Evolutionary conservation across 2,113 vertebrate species (phyloP).

Genomic region (Budorcas taxicolor): DNA sequence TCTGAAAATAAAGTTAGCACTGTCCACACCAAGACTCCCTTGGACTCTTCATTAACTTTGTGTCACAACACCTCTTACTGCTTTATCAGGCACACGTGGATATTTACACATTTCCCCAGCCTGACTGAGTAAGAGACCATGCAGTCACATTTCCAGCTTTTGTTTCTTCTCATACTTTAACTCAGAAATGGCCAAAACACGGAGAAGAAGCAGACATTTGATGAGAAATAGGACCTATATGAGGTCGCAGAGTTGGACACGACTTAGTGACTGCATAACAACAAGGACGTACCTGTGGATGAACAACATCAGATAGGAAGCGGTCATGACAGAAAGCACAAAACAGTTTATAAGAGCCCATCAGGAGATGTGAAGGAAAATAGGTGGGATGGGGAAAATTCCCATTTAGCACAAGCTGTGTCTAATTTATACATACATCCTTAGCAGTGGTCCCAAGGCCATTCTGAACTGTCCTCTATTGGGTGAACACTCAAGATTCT

Average conservation of each 20-base stretch:
- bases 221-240: not conserved
- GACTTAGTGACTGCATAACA: not conserved
- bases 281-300: fast-evolving
- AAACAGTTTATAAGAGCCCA: not conserved
- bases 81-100: not conserved
- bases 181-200: not conserved
- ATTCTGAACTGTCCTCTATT: not conserved
- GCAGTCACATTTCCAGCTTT: not conserved
- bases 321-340: not conserved
- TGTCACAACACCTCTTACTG: not conserved
- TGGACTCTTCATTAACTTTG: not conserved
- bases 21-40: not conserved
- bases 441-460: not conserved
- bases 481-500: not conserved
- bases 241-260: not conserved
- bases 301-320: not conserved
- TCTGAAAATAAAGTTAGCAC: not conserved
- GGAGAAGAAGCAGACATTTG: not conserved
- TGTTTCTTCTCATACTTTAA: not conserved
- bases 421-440: not conserved
- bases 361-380: not conserved
- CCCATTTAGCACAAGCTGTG: not conserved
- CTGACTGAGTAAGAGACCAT: not conserved
- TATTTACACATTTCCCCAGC: not conserved
- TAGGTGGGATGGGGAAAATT: too few species aligned